These are phyloP conservation scores for Autographa pulchrina DNA, from an alignment of 2,888 invertebrate genomes.

Conservation along the genomic window DNA sequence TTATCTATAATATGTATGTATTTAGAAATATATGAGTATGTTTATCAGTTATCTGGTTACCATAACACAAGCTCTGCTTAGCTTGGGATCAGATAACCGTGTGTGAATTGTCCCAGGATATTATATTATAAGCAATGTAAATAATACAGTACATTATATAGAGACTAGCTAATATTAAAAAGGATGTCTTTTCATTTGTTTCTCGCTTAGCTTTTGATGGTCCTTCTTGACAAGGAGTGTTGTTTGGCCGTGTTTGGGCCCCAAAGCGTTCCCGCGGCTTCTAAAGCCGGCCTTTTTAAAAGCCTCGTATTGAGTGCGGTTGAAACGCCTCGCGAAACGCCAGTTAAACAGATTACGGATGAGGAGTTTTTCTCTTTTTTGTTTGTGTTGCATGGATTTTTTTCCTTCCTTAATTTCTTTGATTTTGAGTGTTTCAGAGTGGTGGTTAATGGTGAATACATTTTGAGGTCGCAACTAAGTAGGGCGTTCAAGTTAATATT, in stretches of 20 bases:
- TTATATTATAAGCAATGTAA: too few relatives aligned
- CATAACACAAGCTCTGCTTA: too few relatives aligned
- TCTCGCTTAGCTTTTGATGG: conserved; percentile 40
- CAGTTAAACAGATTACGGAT: conserved; percentile 68
- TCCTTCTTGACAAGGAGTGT: conserved; percentile 51
- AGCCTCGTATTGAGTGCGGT: conserved; percentile 65
- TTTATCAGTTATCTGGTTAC: too few relatives aligned
- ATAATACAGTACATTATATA: too few relatives aligned
- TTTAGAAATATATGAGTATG: too few relatives aligned
- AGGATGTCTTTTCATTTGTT: conserved; percentile 5
- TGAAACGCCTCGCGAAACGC: conserved; percentile 64
- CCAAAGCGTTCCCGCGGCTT: conserved; percentile 41
- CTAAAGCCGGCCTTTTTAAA: conserved; percentile 59
- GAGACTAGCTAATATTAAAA: not conserved
- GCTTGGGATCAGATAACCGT: too few relatives aligned
- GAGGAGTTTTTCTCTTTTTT: conserved; percentile 64
- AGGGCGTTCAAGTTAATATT: conserved; percentile 18
- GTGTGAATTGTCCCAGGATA: too few relatives aligned
- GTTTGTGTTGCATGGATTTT: conserved; percentile 55
- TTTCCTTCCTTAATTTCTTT: conserved; percentile 56
- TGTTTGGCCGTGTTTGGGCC: conserved; percentile 57
- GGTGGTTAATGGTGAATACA: conserved; percentile 51
- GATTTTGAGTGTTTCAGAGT: conserved; percentile 54
- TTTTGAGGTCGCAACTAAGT: conserved; percentile 34
- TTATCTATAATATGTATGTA: too few relatives aligned